Percentiles rank a stretch among this genome's conserved stretches.
phyloP scores from a whole-genome alignment of 2,888 invertebrate species.

The Acrobasis suavella region DNA sequence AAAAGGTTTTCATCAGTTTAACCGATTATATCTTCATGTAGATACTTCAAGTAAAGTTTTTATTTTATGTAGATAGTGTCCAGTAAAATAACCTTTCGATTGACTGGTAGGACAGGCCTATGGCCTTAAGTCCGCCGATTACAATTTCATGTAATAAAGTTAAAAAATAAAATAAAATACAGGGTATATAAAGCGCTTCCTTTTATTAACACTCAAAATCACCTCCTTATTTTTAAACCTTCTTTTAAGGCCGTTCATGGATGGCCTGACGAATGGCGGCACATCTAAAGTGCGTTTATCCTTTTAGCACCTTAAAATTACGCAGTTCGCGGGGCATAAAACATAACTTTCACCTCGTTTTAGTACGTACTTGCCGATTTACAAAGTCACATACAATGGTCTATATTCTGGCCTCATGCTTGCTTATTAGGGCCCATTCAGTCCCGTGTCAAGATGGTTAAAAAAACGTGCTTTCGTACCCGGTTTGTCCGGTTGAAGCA shows the following conservation, averaged over 20 bases:
- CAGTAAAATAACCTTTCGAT: no score
- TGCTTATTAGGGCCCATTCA: conserved; percentile 30
- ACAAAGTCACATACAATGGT: conserved; percentile 61
- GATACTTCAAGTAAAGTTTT: no score
- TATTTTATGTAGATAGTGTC: no score
- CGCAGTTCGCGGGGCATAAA: conserved; percentile 9
- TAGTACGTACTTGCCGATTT: conserved; percentile 34
- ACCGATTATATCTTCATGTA: no score
- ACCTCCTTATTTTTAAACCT: neutral
- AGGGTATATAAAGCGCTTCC: neutral
- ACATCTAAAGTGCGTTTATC: conserved; percentile 10
- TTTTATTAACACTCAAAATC: conserved; percentile 3
- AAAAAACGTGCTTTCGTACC: no score
- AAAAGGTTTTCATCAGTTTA: no score
- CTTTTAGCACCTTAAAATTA: conserved; percentile 18
- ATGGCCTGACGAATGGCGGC: conserved; percentile 3
- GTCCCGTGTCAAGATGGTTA: no score
- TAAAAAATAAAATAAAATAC: no score
- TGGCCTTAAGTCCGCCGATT: no score
- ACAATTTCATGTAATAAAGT: no score
- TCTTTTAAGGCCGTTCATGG: conserved; percentile 3
- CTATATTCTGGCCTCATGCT: conserved; percentile 40
- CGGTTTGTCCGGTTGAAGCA: no score
- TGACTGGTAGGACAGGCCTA: no score
- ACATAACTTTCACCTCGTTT: conserved; percentile 25